Conservation (phyloP, 2,888 invertebrate species). For the Nowickia ferox region DNA sequence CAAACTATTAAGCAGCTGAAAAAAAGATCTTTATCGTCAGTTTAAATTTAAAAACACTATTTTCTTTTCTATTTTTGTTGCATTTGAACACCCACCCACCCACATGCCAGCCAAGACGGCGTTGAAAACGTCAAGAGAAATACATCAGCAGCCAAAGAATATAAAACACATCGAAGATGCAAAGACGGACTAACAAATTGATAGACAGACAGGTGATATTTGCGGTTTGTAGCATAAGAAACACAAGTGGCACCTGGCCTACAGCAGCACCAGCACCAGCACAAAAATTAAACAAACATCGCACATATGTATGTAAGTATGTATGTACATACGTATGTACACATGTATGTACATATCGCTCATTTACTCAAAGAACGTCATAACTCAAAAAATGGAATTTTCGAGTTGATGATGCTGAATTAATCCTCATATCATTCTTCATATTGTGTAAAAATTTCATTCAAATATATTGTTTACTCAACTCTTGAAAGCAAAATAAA, state of each 20-base stretch:
- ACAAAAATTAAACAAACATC: neutral
- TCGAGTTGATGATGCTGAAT: too few species aligned
- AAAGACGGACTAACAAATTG: conserved; percentile 65
- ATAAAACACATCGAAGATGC: conserved; percentile 5
- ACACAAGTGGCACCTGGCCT: conserved; percentile 65
- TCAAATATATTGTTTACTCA: too few species aligned
- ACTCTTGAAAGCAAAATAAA: too few species aligned
- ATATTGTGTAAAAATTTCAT: too few species aligned
- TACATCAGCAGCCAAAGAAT: conserved; percentile 16
- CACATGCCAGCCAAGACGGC: conserved; percentile 67
- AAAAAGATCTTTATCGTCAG: conserved; percentile 39
- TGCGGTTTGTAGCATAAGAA: conserved; percentile 46
- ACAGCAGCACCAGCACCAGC: conserved; percentile 26
- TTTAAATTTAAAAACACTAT: conserved; percentile 9
- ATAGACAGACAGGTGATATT: conserved; percentile 72
- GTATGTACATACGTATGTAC: neutral
- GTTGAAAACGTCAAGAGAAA: conserved; percentile 66
- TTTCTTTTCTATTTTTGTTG: conserved; percentile 45
- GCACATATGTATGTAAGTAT: too few species aligned
- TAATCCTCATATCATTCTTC: too few species aligned
- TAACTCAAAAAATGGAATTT: too few species aligned
- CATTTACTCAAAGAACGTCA: too few species aligned
- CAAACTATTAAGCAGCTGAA: conserved; percentile 36
- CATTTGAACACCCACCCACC: conserved; percentile 64
- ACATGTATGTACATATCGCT: too few species aligned